Evolutionary conservation across 1,140 invertebrate species (phyloP).

Genomic region (Ruditapes philippinarum): DNA sequence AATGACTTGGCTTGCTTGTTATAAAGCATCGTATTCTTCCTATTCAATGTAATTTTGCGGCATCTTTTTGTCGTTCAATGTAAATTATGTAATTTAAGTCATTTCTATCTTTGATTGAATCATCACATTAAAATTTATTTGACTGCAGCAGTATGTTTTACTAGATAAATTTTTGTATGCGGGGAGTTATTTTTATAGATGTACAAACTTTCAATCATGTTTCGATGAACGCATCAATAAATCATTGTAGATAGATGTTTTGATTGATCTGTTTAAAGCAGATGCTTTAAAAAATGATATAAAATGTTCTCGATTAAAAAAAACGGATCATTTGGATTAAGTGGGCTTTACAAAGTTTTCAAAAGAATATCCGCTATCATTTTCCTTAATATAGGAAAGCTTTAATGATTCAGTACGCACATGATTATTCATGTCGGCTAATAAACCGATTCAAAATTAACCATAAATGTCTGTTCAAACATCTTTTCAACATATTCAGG

Average conservation of each 20-base stretch:
- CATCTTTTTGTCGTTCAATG: too few relatives aligned
- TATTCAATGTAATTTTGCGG: too few relatives aligned
- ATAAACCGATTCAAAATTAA: constrained; percentile 37
- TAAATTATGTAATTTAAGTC: too few relatives aligned
- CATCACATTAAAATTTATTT: too few relatives aligned
- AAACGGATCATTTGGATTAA: constrained; percentile 8
- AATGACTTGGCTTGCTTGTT: too few relatives aligned
- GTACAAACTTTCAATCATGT: constrained; percentile 6
- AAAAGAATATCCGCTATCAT: constrained; percentile 27
- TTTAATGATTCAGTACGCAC: neutral
- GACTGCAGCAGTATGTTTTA: neutral
- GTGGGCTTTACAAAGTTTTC: constrained; percentile 6
- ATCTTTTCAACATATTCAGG: constrained; percentile 27
- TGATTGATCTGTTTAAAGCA: constrained; percentile 26
- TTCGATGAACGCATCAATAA: neutral
- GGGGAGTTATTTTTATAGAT: neutral
- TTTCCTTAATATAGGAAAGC: constrained; percentile 2
- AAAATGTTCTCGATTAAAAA: constrained; percentile 24
- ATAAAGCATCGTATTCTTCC: too few relatives aligned
- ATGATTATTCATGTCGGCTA: neutral
- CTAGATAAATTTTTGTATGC: neutral
- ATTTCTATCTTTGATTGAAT: too few relatives aligned
- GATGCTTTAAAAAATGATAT: neutral
- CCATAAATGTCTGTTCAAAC: constrained; percentile 34
- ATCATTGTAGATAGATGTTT: neutral